Evolutionary conservation across 2,888 invertebrate genomes (phyloP), one percentile per base, ranked within the genome.

Genomic region (Phyllotreta cruciferae): DNA sequence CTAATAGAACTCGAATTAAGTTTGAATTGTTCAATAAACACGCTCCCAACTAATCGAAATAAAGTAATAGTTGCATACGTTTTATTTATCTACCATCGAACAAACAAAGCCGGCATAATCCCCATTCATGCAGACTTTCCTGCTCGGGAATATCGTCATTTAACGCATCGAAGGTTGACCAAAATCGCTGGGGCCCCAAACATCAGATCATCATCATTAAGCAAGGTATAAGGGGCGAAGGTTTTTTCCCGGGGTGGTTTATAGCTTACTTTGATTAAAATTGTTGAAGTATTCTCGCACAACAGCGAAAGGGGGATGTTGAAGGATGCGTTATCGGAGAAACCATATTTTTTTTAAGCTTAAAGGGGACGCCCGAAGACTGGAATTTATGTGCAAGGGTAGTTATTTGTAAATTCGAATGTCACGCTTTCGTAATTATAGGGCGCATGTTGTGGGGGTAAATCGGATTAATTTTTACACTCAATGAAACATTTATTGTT

Each of bases 201-300:
- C 52, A 44, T 64, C 68, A 71, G 71, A 71, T 73, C 74, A 75
- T 75, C 72, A 74, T 69, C 74, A 73, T 74, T 73, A 71, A 73
- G 66, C 68, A 69, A 70, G 72, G 68, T 66, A 66, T 63, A 66
- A 24, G 67, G 70, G 71, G 50, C 35, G 50, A 72, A 73, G 71
- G 73, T 70, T 73, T 73, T 74, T 73, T 73, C 72, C 73, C 71
- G 70, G 74, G 73, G 71, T 72, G 71, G 69, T 73, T 73, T 72
- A 73, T 73, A 68, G 71, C 72, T 66, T 66, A 70, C 71, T 75
- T 74, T 75, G 75, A 75, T 75, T 75, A 75, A 75, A 75, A 75
- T 72, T 73, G 70, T 67, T 62, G 64, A 69, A 66, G 70, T 70
- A 36, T 39, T 41, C 14, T 42, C 41, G 50, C 36, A 8, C 13